Conservation (phyloP, 2,888 invertebrate genomes). For the Monoplex corrugatus region DNA sequence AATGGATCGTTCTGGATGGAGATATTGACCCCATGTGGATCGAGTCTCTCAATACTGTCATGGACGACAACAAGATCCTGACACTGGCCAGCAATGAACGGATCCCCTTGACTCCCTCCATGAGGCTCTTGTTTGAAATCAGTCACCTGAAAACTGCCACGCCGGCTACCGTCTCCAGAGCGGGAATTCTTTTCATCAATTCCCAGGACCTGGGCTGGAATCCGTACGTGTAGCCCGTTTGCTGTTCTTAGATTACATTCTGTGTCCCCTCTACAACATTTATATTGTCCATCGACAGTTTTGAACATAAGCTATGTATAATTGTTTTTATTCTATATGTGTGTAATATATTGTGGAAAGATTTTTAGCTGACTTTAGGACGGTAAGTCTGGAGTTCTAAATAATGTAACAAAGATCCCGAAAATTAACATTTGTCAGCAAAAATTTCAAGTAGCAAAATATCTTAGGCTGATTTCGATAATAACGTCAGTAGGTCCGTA, state of each 20-base stretch:
- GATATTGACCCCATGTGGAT: constrained; percentile 99
- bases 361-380: too few relatives aligned
- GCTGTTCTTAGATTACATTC: background rate
- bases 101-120: constrained; percentile 94
- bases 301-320: too few relatives aligned
- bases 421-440: too few relatives aligned
- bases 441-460: too few relatives aligned
- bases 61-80: constrained; percentile 98
- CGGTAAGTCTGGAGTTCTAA: too few relatives aligned
- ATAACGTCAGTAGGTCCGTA: too few relatives aligned
- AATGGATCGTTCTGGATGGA: constrained; percentile 98
- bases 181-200: constrained; percentile 97
- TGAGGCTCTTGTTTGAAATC: constrained; percentile 97
- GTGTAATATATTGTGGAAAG: too few relatives aligned
- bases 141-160: constrained; percentile 96
- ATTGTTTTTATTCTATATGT: too few relatives aligned
- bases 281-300: too few relatives aligned
- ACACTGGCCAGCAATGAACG: constrained; percentile 98
- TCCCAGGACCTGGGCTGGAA: constrained; percentile 96
- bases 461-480: too few relatives aligned
- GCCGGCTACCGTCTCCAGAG: constrained; percentile 97
- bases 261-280: background rate
- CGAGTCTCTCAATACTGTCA: constrained; percentile 97
- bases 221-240: constrained; percentile 86
- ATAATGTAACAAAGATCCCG: too few relatives aligned